Base-by-base conservation (phyloP, 2,113 vertebrate species). In the Ursus arctos region DNA sequence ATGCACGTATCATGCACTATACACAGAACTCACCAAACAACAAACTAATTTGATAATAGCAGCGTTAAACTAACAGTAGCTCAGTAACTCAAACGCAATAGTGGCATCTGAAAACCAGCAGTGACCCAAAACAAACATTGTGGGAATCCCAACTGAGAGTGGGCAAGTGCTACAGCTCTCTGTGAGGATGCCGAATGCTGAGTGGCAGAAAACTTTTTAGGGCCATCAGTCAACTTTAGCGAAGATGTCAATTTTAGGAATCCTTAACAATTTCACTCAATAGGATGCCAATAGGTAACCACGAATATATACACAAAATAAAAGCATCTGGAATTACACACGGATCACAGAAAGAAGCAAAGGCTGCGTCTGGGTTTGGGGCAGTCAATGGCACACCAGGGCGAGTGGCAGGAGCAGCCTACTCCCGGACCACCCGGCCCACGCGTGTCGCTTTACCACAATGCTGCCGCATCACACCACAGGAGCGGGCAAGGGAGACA, bases 151-250 rank as follows among this genome's bases (percentile, higher is more conserved):
- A 8, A 33, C 9, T 3, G 67, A 31, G 24, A 47, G 26, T 0
- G 1, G 55, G 40, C 33, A 14, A 0, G 22, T 7, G 11, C 43
- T 7, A 3, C 7, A 2, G 33, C 74, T 43, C 65, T 57, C 51
- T 40, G 47, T 13, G 9, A 71, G 65, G 47, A 28, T 13, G 85
- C 43, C 8, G 2, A 10, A 26, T 0, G 22, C 0, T 1, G 0
- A 22, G 6, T 0, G 2, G n/a, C 83, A 92, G 26, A 36, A 89
- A 80, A 21, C 53, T 59, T 84, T 59, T 33, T 57, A n/a, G 19
- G 61, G 74, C 22, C 55, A 3, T 22, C 53, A 22, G 33, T 63
- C 57, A 55, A 49, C 67, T 84, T 33, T 13, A 43, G 85, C 51
- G 31, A 95, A 84, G 49, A 22, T 18, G 19, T 40, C 15, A 10